Conservation (phyloP, 2,113 vertebrate genomes). For the Poecilia latipinna region DNA sequence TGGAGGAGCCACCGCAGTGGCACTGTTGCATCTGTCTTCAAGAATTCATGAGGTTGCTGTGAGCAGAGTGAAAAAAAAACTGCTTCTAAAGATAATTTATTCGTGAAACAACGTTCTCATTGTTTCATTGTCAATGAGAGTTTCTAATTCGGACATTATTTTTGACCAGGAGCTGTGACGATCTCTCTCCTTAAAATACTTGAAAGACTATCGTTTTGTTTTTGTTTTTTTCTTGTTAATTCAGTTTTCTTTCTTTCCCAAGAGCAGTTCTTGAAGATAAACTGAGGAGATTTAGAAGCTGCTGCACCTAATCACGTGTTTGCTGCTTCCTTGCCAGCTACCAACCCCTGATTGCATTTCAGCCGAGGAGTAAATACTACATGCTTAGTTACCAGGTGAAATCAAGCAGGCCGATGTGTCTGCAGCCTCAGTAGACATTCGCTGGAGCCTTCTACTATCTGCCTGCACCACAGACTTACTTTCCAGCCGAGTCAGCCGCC, state of each 20-base stretch:
- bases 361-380: constrained; percentile 81
- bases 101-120: not conserved
- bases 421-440: constrained; percentile 76
- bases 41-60: constrained; percentile 18
- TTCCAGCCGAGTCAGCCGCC: constrained; percentile 76
- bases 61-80: constrained; percentile 19
- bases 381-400: constrained; percentile 84
- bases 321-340: constrained; percentile 73
- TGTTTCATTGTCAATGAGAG: not conserved
- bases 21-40: constrained; percentile 41
- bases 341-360: constrained; percentile 80
- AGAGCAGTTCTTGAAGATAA: constrained; percentile 20
- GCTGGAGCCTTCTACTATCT: constrained; percentile 67
- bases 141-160: not conserved
- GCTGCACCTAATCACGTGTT: constrained; percentile 53
- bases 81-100: not conserved
- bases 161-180: not conserved
- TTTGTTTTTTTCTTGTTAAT: not conserved
- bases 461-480: constrained; percentile 67
- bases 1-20: constrained; percentile 40
- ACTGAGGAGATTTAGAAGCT: constrained; percentile 30
- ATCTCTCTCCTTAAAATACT: not conserved
- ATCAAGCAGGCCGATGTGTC: constrained; percentile 80
- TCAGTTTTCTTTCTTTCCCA: not conserved
- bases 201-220: not conserved